phyloP scores from a whole-genome alignment of 2,797 vertebrate species.

The Brotogeris chrysoptera region DNA sequence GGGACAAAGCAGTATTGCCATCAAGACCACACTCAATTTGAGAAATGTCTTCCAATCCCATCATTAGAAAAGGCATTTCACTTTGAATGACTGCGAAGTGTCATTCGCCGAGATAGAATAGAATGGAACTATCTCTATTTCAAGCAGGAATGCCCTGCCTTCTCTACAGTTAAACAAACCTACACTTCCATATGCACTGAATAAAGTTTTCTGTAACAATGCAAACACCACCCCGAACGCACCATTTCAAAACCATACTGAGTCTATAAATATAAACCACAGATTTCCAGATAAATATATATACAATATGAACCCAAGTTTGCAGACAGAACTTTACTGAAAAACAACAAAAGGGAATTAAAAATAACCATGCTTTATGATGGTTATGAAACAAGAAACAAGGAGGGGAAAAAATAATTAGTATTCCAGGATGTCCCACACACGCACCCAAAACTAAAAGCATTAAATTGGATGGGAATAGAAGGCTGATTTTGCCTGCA shows the following conservation, averaged over 20 bases:
- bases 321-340: not conserved
- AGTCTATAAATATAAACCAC: not conserved
- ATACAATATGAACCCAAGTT: not conserved
- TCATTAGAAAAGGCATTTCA: not conserved
- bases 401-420: not conserved
- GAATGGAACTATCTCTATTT: not conserved
- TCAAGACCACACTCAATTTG: not conserved
- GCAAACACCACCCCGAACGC: not conserved
- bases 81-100: rapidly evolving
- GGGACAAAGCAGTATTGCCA: not conserved
- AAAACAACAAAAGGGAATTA: not conserved
- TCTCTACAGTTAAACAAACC: not conserved
- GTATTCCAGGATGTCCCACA: constrained; percentile 20
- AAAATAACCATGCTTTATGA: not conserved
- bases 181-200: not conserved
- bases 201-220: not conserved
- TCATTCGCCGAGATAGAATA: too few species aligned
- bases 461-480: constrained; percentile 46
- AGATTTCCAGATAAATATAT: not conserved
- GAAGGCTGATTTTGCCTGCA: constrained; percentile 48
- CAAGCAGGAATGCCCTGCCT: not conserved
- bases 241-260: not conserved
- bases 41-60: not conserved
- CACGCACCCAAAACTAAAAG: constrained; percentile 24
- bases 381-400: not conserved